These are phyloP conservation scores for Cancer borealis DNA, from an alignment of 2,888 invertebrate genomes.

Conservation along the genomic window DNA sequence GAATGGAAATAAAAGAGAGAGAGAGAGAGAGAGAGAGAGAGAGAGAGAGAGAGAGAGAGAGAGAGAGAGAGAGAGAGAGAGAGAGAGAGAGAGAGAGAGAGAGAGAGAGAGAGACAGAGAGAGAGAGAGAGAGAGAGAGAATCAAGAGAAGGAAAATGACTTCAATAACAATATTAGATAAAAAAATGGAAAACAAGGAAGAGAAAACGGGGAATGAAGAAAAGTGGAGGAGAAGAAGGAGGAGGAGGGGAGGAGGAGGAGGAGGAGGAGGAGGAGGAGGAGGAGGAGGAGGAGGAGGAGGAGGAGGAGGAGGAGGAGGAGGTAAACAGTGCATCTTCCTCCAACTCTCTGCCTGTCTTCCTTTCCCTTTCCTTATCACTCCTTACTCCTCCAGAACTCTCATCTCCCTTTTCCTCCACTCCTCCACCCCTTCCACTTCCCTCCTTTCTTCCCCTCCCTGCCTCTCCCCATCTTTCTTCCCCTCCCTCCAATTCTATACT, in stretches of 20 bases:
- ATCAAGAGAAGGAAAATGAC: not conserved
- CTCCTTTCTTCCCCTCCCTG: not conserved
- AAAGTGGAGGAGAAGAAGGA: not conserved
- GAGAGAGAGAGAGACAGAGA: constrained; percentile 43
- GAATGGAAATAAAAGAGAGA: not conserved
- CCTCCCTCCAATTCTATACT: constrained; percentile 5
- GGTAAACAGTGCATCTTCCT: not conserved
- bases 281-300: constrained; percentile 16
- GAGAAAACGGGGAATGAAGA: not conserved
- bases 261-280: constrained; percentile 34
- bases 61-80: constrained; percentile 18
- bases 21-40: constrained; percentile 14
- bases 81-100: constrained; percentile 45
- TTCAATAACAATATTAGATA: not conserved
- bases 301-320: constrained; percentile 5
- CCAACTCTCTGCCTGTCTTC: not conserved
- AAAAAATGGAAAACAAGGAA: not conserved
- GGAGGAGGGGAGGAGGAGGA: not conserved
- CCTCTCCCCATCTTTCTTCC: not conserved
- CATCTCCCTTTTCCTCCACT: not conserved
- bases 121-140: not conserved
- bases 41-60: constrained; percentile 27
- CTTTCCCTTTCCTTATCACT: not conserved
- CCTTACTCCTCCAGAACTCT: constrained; percentile 5
- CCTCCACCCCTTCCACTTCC: not conserved